Conservation (phyloP, 2,797 vertebrate species). For the Phoeniculus purpureus region DNA sequence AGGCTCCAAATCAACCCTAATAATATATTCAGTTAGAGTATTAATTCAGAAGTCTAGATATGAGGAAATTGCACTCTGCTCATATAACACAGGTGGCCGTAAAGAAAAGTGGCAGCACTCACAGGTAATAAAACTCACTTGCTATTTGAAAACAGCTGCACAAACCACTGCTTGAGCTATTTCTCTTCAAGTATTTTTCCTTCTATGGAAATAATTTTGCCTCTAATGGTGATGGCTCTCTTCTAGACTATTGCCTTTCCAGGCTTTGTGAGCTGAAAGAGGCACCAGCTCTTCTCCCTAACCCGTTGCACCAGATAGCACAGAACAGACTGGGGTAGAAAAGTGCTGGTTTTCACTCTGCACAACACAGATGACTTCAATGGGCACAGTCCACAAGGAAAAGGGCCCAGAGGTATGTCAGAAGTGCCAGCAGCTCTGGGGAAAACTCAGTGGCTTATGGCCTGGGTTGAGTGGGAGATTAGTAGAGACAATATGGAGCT, state of each 20-base stretch:
- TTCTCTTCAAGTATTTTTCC: constrained; percentile 25
- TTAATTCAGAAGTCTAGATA: not conserved
- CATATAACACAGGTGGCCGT: not conserved
- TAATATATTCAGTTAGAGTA: not conserved
- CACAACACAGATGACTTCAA: not conserved
- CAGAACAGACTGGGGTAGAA: not conserved
- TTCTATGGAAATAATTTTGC: constrained; percentile 17
- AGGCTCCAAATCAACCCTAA: not conserved
- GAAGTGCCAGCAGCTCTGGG: not conserved
- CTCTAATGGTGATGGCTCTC: not conserved
- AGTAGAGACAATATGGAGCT: not conserved
- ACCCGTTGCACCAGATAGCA: not conserved
- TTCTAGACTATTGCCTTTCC: not conserved
- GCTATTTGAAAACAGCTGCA: not conserved
- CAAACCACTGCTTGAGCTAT: not conserved
- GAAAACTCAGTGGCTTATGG: not conserved
- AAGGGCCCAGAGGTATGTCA: not conserved
- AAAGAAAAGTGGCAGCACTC: not conserved
- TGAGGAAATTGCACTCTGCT: not conserved
- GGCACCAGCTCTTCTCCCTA: not conserved
- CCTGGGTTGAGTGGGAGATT: not conserved
- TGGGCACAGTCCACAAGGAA: not conserved
- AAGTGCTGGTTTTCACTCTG: not conserved
- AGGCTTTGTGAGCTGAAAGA: not conserved
- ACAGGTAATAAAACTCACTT: not conserved